A percentile compares a stretch with the other conserved stretches of the same genome.
Conservation (phyloP, 2,113 vertebrate genomes). For the Anhinga rufa region DNA sequence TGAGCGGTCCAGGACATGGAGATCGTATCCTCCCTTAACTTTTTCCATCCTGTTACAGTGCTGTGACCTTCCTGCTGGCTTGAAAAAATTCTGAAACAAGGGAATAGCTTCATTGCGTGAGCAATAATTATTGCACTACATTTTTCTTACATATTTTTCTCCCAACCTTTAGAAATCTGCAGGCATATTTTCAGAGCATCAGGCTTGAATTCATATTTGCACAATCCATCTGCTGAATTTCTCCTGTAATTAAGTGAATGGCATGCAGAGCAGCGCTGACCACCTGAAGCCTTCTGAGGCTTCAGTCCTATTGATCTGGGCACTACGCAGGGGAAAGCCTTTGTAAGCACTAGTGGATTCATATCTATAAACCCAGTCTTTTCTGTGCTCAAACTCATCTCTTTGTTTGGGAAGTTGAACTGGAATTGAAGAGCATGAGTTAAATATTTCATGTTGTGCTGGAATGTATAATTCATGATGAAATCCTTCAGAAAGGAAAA, state of each 20-base stretch:
- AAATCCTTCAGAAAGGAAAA: slow-evolving; percentile 64
- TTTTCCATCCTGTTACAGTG: not conserved
- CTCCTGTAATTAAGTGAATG: not conserved
- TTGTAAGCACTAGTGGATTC: not conserved
- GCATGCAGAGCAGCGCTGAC: not conserved
- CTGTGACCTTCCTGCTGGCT: not conserved
- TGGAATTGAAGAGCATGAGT: slow-evolving; percentile 45
- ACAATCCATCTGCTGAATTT: not conserved
- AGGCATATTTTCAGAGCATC: not conserved
- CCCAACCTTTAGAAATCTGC: not conserved
- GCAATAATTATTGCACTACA: not conserved
- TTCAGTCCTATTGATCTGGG: not conserved
- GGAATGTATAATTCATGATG: slow-evolving; percentile 73
- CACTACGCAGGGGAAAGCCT: not conserved
- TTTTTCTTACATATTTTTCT: not conserved
- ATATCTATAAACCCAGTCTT: not conserved
- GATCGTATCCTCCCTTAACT: accelerated
- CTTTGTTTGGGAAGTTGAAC: slow-evolving; percentile 44
- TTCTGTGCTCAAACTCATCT: slow-evolving; percentile 14
- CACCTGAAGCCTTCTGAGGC: not conserved
- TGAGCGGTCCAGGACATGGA: accelerated
- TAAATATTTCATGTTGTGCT: slow-evolving; percentile 71
- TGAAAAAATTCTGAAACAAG: not conserved
- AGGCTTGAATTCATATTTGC: not conserved
- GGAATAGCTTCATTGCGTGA: not conserved